Percentiles rank a stretch among this genome's conserved stretches.
Evolutionary conservation across 2,797 vertebrate species (phyloP).

Genomic region (Aviceda leuphotes): DNA sequence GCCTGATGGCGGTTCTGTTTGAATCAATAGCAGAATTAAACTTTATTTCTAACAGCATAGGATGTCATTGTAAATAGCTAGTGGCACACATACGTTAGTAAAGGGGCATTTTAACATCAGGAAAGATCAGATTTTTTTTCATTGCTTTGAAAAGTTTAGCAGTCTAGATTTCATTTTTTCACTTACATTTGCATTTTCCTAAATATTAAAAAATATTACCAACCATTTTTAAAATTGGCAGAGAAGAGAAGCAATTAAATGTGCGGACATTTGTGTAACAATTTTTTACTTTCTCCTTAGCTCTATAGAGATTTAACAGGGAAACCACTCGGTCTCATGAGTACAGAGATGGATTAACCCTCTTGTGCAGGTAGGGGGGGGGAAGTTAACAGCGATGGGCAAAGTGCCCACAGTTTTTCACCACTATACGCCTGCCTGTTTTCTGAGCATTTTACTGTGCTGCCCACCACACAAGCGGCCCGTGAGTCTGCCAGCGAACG

Average conservation of each 20-base stretch:
- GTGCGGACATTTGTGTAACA: neutral
- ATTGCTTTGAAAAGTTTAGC: neutral
- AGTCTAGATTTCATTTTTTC: neutral
- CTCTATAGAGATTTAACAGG: neutral
- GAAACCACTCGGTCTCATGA: neutral
- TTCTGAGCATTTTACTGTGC: neutral
- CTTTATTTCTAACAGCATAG: neutral
- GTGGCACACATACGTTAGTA: neutral
- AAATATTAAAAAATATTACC: neutral
- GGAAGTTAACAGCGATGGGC: neutral
- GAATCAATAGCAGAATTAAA: neutral
- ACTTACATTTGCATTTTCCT: neutral
- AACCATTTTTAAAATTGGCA: neutral
- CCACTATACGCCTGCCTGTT: rapidly evolving
- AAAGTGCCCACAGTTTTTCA: neutral
- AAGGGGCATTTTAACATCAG: neutral
- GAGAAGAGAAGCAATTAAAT: neutral
- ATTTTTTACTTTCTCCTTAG: neutral
- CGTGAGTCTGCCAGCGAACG: rapidly evolving
- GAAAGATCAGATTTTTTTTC: neutral
- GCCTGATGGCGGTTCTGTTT: neutral
- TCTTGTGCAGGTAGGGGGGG: neutral
- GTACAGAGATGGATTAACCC: neutral
- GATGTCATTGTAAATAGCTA: neutral
- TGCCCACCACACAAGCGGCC: neutral